Conservation (phyloP, 2,888 invertebrate genomes). For the Neuroscelio doddi region DNA sequence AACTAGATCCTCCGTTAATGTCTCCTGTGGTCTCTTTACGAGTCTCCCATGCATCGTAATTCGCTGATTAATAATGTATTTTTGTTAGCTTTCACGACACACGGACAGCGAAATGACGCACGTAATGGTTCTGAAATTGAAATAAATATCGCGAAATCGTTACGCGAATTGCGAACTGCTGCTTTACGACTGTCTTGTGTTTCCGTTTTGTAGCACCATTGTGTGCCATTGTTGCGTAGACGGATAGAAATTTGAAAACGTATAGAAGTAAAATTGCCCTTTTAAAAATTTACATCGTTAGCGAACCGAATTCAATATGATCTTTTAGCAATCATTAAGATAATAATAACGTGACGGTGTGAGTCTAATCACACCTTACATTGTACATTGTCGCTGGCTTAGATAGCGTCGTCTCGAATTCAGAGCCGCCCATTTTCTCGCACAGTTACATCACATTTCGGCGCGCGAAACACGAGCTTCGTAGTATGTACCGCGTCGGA, state of each 20-base stretch:
- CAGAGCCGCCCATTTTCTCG: slow-evolving; percentile 17
- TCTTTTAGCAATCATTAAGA: too few species aligned
- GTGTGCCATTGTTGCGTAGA: background rate
- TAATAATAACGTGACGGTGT: too few species aligned
- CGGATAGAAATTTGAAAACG: background rate
- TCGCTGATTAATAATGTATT: background rate
- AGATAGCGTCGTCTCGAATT: slow-evolving; percentile 24
- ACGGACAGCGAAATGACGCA: slow-evolving; percentile 51
- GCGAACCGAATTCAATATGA: too few species aligned
- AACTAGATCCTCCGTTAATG: too few species aligned
- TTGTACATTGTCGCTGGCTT: slow-evolving; percentile 9
- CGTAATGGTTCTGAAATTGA: slow-evolving; percentile 53
- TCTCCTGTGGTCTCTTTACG: too few species aligned
- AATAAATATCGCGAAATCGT: slow-evolving; percentile 55
- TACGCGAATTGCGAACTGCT: slow-evolving; percentile 22
- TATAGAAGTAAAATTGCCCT: background rate
- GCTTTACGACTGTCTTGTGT: slow-evolving; percentile 9
- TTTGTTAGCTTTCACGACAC: background rate
- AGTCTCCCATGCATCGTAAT: too few species aligned
- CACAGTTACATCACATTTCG: slow-evolving; percentile 32
- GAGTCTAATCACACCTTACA: too few species aligned
- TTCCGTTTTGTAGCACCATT: too few species aligned
- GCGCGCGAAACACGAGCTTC: slow-evolving; percentile 44
- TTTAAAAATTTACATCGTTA: too few species aligned
- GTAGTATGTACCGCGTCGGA: slow-evolving; percentile 41